A percentile compares a stretch with the other conserved stretches of the same genome.
Evolutionary conservation across 2,888 invertebrate species (phyloP).

Genomic region (Mamestra brassicae): DNA sequence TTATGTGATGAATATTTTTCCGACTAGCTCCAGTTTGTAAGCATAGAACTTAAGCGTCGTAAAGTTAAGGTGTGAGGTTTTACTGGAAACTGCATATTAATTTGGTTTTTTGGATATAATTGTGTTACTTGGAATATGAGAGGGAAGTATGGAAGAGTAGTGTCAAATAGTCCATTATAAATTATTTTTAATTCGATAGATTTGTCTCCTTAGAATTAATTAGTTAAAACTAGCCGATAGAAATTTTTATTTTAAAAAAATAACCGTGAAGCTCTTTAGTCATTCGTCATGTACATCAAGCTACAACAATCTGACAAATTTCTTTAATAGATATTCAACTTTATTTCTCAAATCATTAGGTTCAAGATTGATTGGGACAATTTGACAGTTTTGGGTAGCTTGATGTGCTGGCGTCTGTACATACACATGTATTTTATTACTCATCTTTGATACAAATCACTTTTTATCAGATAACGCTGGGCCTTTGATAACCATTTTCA

Average conservation of each 20-base stretch:
- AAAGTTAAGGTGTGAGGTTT: neutral
- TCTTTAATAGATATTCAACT: too few species aligned
- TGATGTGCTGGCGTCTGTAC: too few species aligned
- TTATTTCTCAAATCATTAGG: too few species aligned
- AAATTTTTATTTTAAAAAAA: neutral
- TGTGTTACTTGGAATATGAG: neutral
- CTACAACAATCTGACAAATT: too few species aligned
- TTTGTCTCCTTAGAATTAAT: too few species aligned
- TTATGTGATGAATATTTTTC: slow-evolving; percentile 31
- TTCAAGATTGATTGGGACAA: too few species aligned
- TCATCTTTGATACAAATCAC: neutral
- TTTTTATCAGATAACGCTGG: slow-evolving; percentile 17
- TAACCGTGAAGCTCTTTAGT: neutral
- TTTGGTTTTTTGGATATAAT: neutral
- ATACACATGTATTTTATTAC: slow-evolving; percentile 3
- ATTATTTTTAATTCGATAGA: too few species aligned
- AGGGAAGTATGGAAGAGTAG: neutral
- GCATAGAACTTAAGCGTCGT: slow-evolving; percentile 14
- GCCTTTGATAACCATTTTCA: slow-evolving; percentile 11
- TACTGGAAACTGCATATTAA: too few species aligned
- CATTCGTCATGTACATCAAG: neutral
- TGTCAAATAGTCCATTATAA: neutral
- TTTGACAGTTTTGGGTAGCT: too few species aligned
- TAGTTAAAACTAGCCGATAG: neutral
- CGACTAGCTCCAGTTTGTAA: slow-evolving; percentile 4